Evolutionary conservation across 2,113 vertebrate species (phyloP).

Genomic region (Rhipidura dahli): DNA sequence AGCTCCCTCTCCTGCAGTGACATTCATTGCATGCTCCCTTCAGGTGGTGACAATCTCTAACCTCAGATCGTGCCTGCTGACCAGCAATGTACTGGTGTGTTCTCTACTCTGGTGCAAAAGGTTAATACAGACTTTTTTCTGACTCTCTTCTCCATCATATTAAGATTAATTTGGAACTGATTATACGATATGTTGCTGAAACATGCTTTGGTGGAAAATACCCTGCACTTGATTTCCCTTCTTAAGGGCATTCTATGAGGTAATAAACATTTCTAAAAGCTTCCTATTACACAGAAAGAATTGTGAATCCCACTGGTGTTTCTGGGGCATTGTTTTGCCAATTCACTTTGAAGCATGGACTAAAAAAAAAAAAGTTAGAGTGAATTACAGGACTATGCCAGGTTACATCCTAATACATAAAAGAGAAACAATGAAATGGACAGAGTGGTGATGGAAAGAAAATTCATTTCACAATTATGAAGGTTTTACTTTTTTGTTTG

Average conservation of each 20-base stretch:
- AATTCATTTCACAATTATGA: not conserved
- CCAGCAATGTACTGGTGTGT: rapidly evolving
- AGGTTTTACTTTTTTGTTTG: not conserved
- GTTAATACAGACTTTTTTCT: not conserved
- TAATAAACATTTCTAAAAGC: not conserved
- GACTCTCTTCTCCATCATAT: not conserved
- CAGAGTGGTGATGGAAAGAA: not conserved
- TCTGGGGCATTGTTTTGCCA: not conserved
- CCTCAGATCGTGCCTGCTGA: rapidly evolving
- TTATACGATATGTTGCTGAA: not conserved
- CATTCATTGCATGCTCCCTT: not conserved
- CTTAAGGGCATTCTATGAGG: not conserved
- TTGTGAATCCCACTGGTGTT: not conserved
- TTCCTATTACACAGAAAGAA: not conserved
- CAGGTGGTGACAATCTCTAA: not conserved
- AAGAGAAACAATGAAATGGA: not conserved
- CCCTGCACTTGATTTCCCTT: not conserved
- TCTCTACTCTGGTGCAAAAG: not conserved
- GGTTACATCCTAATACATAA: not conserved
- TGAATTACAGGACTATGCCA: not conserved
- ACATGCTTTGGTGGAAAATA: not conserved
- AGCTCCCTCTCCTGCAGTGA: not conserved
- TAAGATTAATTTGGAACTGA: not conserved
- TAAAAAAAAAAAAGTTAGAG: not conserved
- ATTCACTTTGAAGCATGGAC: not conserved